Percentiles rank a stretch among this genome's conserved stretches.
Conservation (phyloP, 2,888 invertebrate genomes). For the Aleiodes leptofemur region DNA sequence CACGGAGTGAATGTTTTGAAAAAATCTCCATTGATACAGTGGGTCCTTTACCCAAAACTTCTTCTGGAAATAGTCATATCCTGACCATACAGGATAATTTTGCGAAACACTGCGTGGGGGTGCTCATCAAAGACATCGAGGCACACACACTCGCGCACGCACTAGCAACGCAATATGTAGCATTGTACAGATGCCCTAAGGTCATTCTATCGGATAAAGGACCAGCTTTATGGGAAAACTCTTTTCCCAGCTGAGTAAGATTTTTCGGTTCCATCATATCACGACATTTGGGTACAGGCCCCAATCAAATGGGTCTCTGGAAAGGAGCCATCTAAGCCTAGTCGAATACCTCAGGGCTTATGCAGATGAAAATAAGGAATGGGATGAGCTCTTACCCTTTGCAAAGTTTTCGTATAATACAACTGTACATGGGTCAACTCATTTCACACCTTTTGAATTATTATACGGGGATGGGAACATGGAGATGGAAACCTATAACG, state of each 20-base stretch:
- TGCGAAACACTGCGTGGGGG: constrained; percentile 21
- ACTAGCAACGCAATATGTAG: constrained; percentile 55
- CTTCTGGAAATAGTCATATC: neutral
- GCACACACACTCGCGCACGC: constrained; percentile 35
- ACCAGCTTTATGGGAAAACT: constrained; percentile 19
- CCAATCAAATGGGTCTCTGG: too few relatives aligned
- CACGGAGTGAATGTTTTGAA: neutral
- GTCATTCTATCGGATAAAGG: constrained; percentile 11
- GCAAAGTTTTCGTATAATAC: constrained; percentile 36
- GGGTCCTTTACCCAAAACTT: neutral
- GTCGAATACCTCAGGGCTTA: constrained; percentile 12
- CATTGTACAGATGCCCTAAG: constrained; percentile 12
- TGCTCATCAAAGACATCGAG: constrained; percentile 39
- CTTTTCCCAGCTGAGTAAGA: neutral
- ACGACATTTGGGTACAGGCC: too few relatives aligned
- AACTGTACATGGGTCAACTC: constrained; percentile 7
- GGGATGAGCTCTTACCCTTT: constrained; percentile 30
- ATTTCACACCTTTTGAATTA: constrained; percentile 24
- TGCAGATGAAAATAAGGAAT: neutral
- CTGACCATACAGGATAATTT: constrained; percentile 33
- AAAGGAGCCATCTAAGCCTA: too few relatives aligned
- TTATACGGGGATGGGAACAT: neutral
- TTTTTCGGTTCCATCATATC: constrained; percentile 8
- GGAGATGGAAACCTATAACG: neutral
- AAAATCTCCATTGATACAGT: constrained; percentile 3